Evolutionary conservation across 2,113 vertebrate species (phyloP).

Genomic region (Lipotes vexillifer): DNA sequence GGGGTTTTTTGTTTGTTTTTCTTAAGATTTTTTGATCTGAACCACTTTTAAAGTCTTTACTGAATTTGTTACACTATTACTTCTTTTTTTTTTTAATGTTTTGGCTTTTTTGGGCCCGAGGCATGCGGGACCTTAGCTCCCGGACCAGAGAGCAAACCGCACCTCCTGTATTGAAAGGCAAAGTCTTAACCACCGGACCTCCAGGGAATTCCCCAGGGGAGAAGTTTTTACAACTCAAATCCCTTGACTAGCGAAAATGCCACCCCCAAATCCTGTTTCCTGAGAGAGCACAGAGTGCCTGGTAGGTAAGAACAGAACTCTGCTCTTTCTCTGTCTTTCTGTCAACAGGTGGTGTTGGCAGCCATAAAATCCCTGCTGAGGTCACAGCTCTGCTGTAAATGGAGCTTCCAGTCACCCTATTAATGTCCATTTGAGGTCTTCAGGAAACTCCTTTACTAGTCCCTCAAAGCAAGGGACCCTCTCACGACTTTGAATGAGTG

Average conservation of each 20-base stretch:
- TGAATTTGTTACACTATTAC: too few relatives aligned
- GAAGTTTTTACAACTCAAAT: neutral
- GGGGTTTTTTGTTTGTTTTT: too few relatives aligned
- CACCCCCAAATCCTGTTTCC: neutral
- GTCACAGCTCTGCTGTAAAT: rapidly evolving
- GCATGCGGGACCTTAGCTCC: too few relatives aligned
- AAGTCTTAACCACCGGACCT: too few relatives aligned
- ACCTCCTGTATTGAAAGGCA: too few relatives aligned
- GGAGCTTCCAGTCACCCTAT: rapidly evolving
- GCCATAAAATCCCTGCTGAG: rapidly evolving
- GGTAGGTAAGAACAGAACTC: neutral
- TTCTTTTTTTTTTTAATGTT: too few relatives aligned
- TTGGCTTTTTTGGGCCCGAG: too few relatives aligned
- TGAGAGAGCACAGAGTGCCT: neutral
- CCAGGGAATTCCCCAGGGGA: neutral
- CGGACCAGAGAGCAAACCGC: too few relatives aligned
- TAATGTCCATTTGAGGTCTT: neutral
- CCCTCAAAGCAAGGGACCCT: neutral
- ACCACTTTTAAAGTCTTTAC: too few relatives aligned
- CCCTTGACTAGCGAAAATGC: neutral
- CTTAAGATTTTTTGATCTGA: too few relatives aligned
- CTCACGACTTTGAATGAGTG: neutral
- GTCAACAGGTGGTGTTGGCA: rapidly evolving
- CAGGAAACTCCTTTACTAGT: neutral
- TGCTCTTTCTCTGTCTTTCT: neutral